Conservation (phyloP, 2,888 invertebrate genomes). For the Brachyptera risi region DNA sequence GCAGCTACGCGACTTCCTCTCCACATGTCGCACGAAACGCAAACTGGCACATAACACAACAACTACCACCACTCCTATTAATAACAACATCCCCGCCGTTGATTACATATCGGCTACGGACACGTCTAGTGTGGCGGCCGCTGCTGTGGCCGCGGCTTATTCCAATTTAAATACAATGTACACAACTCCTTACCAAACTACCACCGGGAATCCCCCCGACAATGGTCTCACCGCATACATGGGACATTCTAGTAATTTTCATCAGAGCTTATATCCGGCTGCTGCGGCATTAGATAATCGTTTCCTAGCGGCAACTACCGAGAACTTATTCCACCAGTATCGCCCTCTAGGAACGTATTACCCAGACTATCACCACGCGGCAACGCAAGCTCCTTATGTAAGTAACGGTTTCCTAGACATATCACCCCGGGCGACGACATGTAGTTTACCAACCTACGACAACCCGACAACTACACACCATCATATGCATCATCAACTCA, state of each 20-base stretch:
- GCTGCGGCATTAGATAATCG: conserved; percentile 58
- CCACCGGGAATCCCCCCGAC: conserved; percentile 56
- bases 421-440: conserved; percentile 57
- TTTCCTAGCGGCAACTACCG: conserved; percentile 71
- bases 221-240: conserved; percentile 57
- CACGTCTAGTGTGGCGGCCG: conserved; percentile 40
- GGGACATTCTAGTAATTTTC: conserved; percentile 63
- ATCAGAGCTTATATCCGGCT: conserved; percentile 55
- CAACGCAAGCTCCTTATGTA: conserved; percentile 33
- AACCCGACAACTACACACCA: conserved; percentile 45
- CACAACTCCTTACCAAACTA: conserved; percentile 70
- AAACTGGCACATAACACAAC: conserved; percentile 48
- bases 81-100: conserved; percentile 29
- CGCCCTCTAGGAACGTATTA: conserved; percentile 81
- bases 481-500: conserved; percentile 47
- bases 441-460: conserved; percentile 59
- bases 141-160: conserved; percentile 55
- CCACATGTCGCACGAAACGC: conserved; percentile 84
- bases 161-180: conserved; percentile 56
- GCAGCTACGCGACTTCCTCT: conserved; percentile 86
- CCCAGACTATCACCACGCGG: conserved; percentile 54
- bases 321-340: conserved; percentile 87
- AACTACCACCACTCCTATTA: conserved; percentile 30
- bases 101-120: conserved; percentile 38
- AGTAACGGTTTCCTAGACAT: conserved; percentile 63